Evolutionary conservation across 2,797 vertebrate species (phyloP), one percentile per base, ranked within the genome.

Genomic region (Lophura swinhoii): DNA sequence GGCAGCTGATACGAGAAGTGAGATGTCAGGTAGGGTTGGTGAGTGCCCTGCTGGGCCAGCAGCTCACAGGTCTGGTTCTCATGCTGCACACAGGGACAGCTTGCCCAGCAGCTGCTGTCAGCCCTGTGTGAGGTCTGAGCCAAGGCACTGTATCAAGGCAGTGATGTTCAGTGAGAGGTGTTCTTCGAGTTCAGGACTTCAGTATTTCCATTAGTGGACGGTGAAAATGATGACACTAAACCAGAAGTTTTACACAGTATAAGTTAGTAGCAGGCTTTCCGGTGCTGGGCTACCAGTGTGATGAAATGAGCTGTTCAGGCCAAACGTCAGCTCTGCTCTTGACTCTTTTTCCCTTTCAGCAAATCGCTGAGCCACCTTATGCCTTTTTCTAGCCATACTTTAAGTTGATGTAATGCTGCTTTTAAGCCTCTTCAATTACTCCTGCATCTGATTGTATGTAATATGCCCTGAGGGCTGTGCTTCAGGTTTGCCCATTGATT

Each of bases 321-420:
- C 64, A 55, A n/a, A 55, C 33, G 46, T 58, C 69, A 79, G 71
- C 69, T 39, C 31, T 83, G 39, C 55, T 63, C 41, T 71, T 63
- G 71, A 62, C 62, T 83, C 72, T 58, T 66, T 55, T 43, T 92
- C 21, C 35, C 33, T 48, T 82, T 51, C 69, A 84, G 80, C 67
- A 90, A 10, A 76, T 68, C 76, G 24, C 18, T 24, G 79, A 66
- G 55, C 13, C 39, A 86, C 67, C 81, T 63, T 48, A 67, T 86
- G 43, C 64, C 24, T 62, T 71, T 76, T 67, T 74, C 46, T 31
- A 73, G 74, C 64, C 58, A 33, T 67, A 67, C 46, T 63, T 91
- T 83, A 81, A 43, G 41, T 39, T 87, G 71, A 75, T 86, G 44
- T 82, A 94, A 87, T 72, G 53, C 81, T 82, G 41, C 51, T 64